Base-by-base conservation (phyloP, 53 echinoderm and acorn worm genomes). In the Henricia sp. region DNA sequence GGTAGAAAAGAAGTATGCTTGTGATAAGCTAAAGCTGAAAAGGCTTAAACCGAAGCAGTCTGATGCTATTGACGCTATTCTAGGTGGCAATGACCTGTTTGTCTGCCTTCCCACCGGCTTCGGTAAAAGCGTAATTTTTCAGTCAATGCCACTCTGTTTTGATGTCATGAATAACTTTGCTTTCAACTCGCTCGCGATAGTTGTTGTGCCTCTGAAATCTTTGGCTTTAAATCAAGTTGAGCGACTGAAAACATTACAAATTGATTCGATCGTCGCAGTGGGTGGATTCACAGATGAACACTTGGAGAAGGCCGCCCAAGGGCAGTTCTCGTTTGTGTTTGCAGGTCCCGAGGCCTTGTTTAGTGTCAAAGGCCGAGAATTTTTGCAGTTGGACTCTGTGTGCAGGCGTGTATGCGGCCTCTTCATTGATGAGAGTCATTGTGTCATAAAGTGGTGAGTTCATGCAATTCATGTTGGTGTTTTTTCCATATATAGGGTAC, bases 51-150 rank as follows among this genome's bases (percentile, higher is more conserved):
- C 26, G 3, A 24, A 27, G 29, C 59, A 59, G 29, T 24, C 59
- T 24, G 59, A 11, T 9, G 59, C 59, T 13, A 59, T 59, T 17
- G 59, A 59, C 13, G 59, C 59, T 24, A 25, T 26, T 17, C 59
- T 59, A 27, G 27, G 13, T 24, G 59, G 59, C 26, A 59, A 59
- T 27, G 26, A 59, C 29, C 28, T 59, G 16, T 59, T 59, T 25
- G 59, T 59, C 10, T 26, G 59, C 27, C 29, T 59, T 11, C 59
- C 59, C 59, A 59, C 59, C 3, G 59, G 59, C 29, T 59, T 20
- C 28, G 59, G 59, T 28, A 59, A 59, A 28, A 59, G 59, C 13
- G 3, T 59, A 13, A 59, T 59, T 59, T 59, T 59, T 59, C 59
- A 59, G 28, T 59, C 59, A 24, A 30, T 28, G 27, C 59, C 59